Conservation (phyloP, 1,140 invertebrate species). For the Doryteuthis pealeii region DNA sequence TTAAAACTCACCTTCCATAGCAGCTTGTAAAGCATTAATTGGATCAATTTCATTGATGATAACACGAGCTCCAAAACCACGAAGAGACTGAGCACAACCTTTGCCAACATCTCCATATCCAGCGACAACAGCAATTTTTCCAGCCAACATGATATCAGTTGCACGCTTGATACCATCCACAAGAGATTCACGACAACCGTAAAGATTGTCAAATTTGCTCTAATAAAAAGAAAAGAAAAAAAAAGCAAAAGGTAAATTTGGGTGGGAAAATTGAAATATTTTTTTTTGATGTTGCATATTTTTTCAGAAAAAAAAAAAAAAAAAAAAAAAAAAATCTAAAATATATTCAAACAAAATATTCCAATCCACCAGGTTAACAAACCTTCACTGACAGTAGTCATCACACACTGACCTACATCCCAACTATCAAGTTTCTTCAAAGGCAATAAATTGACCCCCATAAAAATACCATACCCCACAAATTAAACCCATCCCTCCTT, state of each 20-base stretch:
- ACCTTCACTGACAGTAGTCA: no score
- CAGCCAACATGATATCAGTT: conserved; percentile 97
- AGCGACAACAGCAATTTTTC: conserved; percentile 96
- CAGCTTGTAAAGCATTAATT: conserved; percentile 96
- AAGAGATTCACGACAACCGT: conserved; percentile 96
- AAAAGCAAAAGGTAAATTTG: neutral
- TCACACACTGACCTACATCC: no score
- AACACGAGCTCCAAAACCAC: conserved; percentile 92
- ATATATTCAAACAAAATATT: no score
- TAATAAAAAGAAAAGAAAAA: conserved; percentile 50
- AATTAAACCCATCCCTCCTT: no score
- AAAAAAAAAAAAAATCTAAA: no score
- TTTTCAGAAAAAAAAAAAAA: no score
- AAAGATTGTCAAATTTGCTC: conserved; percentile 99
- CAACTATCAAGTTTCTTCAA: no score
- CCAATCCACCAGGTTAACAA: no score
- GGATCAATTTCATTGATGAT: conserved; percentile 99
- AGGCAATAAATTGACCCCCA: no score
- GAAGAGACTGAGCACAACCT: conserved; percentile 93
- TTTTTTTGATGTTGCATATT: no score
- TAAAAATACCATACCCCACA: no score
- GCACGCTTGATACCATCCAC: conserved; percentile 99
- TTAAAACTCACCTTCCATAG: conserved; percentile 92
- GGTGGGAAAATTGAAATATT: no score
- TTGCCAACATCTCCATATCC: conserved; percentile 99